Percentiles rank a stretch among this genome's conserved stretches.
Evolutionary conservation across 23 tunicate genomes (phyloP).

Genomic region (Styela plicata): DNA sequence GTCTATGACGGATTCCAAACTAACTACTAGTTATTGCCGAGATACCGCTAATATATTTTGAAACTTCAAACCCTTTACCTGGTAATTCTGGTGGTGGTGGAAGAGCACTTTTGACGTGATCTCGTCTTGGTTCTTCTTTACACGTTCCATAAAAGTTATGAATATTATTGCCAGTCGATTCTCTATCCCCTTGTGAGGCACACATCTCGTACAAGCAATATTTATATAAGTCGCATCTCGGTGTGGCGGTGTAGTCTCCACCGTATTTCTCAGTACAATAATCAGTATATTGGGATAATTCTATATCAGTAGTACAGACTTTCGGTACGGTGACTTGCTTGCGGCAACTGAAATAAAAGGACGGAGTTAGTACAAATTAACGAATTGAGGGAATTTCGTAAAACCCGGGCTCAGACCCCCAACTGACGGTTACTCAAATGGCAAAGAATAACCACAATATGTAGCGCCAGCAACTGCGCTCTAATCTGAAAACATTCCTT

Average conservation of each 20-base stretch:
- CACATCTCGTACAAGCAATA: slow-evolving; percentile 35
- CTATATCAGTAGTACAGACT: neutral
- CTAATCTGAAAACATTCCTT: too few species aligned
- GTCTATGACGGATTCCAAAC: too few species aligned
- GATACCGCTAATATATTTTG: neutral
- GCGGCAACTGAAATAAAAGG: neutral
- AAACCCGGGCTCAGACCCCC: too few species aligned
- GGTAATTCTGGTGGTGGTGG: neutral
- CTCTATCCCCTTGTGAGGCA: slow-evolving; percentile 21
- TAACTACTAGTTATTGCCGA: neutral
- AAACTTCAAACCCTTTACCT: neutral
- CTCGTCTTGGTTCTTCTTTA: neutral
- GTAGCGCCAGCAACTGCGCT: too few species aligned
- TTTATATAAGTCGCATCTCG: slow-evolving; percentile 7
- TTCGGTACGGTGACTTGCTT: neutral
- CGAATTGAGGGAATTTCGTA: too few species aligned
- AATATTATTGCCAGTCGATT: neutral
- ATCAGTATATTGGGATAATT: neutral
- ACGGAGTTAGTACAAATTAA: too few species aligned
- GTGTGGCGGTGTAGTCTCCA: neutral
- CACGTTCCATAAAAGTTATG: slow-evolving; percentile 12
- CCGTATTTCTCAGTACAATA: neutral
- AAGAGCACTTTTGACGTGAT: neutral
- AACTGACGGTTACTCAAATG: too few species aligned
- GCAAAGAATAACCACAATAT: too few species aligned